These are phyloP conservation scores for Pimephales promelas DNA, from an alignment of 2,113 vertebrate genomes.

Conservation along the genomic window DNA sequence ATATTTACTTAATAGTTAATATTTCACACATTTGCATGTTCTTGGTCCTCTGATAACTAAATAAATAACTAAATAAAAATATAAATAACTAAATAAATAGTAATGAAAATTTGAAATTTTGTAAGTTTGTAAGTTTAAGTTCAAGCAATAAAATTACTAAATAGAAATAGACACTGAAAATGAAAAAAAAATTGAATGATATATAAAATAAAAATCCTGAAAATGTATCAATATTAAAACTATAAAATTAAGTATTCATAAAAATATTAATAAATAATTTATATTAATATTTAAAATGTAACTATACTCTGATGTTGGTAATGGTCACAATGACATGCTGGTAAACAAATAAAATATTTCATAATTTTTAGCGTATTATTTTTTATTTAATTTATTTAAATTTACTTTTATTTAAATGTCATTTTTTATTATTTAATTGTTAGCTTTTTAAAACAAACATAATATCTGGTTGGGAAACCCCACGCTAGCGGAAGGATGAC, in stretches of 20 bases:
- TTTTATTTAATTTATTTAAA: not conserved
- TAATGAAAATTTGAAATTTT: no score
- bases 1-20: not conserved
- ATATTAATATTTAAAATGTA: not conserved
- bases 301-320: no score
- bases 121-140: not conserved
- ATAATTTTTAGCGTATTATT: not conserved
- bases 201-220: not conserved
- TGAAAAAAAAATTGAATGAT: no score
- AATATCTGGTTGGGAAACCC: not conserved
- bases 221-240: not conserved
- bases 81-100: no score
- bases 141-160: not conserved
- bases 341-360: not conserved
- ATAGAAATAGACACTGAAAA: no score
- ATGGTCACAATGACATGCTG: no score
- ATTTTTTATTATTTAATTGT: not conserved
- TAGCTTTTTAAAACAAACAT: not conserved
- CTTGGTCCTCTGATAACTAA: not conserved
- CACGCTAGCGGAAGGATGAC: not conserved
- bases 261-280: not conserved
- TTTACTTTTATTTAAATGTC: not conserved
- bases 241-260: not conserved
- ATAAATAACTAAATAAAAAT: no score
- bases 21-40: not conserved